Conservation (phyloP, 2,113 vertebrate genomes). For the Tretioscincus oriximinensis region DNA sequence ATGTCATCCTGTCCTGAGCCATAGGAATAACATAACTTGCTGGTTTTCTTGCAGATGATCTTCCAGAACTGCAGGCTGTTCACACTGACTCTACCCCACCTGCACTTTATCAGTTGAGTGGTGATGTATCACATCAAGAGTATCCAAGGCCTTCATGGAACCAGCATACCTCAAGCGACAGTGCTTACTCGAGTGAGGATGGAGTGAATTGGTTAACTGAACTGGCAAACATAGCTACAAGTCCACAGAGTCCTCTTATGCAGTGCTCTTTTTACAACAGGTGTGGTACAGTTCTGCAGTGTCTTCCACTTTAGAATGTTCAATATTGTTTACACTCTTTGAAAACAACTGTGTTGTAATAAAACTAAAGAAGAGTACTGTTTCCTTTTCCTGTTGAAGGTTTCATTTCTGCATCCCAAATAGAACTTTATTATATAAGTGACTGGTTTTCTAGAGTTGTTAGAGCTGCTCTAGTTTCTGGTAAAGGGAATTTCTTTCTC, state of each 20-base stretch:
- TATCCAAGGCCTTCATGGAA: conserved; percentile 77
- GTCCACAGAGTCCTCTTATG: conserved; percentile 94
- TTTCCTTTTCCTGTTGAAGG: not conserved
- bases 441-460: not conserved
- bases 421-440: not conserved
- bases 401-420: not conserved
- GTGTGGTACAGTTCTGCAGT: conserved; percentile 61
- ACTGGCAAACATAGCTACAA: conserved; percentile 95
- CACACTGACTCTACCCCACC: conserved; percentile 87
- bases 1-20: not conserved
- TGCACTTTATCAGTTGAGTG: conserved; percentile 85
- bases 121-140: conserved; percentile 91
- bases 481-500: not conserved
- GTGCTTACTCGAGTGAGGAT: conserved; percentile 71
- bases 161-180: conserved; percentile 76
- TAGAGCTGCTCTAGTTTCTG: conserved; percentile 18
- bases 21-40: not conserved
- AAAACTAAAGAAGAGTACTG: not conserved
- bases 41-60: conserved; percentile 82
- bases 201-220: conserved; percentile 95
- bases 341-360: conserved; percentile 4
- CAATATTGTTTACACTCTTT: not conserved
- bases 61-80: conserved; percentile 96
- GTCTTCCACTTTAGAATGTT: not conserved
- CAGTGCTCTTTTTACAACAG: conserved; percentile 90